These are phyloP conservation scores for Paratrypauchen microcephalus DNA, from an alignment of 2,797 vertebrate species.

Conservation along the genomic window DNA sequence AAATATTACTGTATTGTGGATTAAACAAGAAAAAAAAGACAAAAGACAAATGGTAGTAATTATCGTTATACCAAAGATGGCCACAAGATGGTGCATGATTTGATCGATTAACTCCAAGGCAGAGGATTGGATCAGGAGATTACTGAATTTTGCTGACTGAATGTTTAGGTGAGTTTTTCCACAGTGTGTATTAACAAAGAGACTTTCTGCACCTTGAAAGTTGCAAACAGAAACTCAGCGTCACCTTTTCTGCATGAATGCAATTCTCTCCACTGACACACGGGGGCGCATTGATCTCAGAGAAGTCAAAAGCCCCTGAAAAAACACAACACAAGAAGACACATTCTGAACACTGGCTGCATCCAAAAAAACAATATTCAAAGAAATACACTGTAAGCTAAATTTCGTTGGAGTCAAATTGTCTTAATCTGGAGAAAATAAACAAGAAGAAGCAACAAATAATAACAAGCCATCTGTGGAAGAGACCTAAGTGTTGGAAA, in stretches of 20 bases:
- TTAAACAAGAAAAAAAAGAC: too few species aligned
- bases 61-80: conserved; percentile 13
- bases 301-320: background rate
- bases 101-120: conserved; percentile 27
- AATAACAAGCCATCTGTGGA: background rate
- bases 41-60: background rate
- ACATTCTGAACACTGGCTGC: background rate
- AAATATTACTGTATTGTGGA: background rate
- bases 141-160: background rate
- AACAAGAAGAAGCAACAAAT: background rate
- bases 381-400: background rate
- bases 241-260: background rate
- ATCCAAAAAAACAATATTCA: background rate
- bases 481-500: background rate
- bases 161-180: too few species aligned
- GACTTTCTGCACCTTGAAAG: too few species aligned
- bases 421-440: background rate
- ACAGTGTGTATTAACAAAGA: too few species aligned
- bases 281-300: conserved; percentile 29
- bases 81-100: conserved; percentile 67
- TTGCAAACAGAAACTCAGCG: too few species aligned
- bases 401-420: background rate
- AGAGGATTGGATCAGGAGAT: background rate
- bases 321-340: background rate
- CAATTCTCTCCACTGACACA: conserved; percentile 46